A percentile compares a stretch with the other conserved stretches of the same genome.
These are phyloP conservation scores for Caprella mutica DNA, from an alignment of 2,888 invertebrate genomes.

Conservation along the genomic window DNA sequence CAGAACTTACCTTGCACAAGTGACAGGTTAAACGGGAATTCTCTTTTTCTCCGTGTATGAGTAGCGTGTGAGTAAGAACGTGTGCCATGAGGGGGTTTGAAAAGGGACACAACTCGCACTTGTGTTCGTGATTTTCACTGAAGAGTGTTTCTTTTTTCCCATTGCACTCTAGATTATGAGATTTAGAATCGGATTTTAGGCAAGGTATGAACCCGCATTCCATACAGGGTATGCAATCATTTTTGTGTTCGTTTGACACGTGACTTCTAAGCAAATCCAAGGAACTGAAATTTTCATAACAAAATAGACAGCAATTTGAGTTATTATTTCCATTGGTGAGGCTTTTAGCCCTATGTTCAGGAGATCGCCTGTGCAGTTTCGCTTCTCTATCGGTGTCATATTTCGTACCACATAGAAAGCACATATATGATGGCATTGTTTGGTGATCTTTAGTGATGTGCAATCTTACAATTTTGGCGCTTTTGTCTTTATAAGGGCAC, in stretches of 20 bases:
- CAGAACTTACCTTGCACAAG: slow-evolving; percentile 28
- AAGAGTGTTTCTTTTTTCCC: not conserved
- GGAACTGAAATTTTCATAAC: slow-evolving; percentile 17
- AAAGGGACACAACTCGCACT: slow-evolving; percentile 29
- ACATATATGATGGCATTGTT: slow-evolving; percentile 11
- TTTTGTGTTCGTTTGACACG: slow-evolving; percentile 16
- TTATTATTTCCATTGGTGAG: slow-evolving; percentile 15
- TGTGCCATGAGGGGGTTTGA: slow-evolving; percentile 26
- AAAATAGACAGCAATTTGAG: slow-evolving; percentile 20
- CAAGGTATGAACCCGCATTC: slow-evolving; percentile 21
- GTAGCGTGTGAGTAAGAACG: slow-evolving; percentile 24
- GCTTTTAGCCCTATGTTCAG: slow-evolving; percentile 21
- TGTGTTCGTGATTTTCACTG: slow-evolving; percentile 8
- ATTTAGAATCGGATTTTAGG: slow-evolving; percentile 20
- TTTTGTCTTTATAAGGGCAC: slow-evolving; percentile 17
- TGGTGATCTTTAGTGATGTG: slow-evolving; percentile 21
- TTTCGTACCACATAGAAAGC: slow-evolving; percentile 29
- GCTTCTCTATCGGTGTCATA: slow-evolving; percentile 19
- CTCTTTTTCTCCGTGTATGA: slow-evolving; percentile 16
- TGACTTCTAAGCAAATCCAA: slow-evolving; percentile 21
- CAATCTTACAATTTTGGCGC: slow-evolving; percentile 15
- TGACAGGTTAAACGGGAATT: slow-evolving; percentile 21
- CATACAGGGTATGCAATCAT: slow-evolving; percentile 28
- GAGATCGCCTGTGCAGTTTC: slow-evolving; percentile 22
- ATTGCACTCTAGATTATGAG: slow-evolving; percentile 17